Evolutionary conservation across 2,888 invertebrate genomes (phyloP).

Genomic region (Agriopis marginaria): DNA sequence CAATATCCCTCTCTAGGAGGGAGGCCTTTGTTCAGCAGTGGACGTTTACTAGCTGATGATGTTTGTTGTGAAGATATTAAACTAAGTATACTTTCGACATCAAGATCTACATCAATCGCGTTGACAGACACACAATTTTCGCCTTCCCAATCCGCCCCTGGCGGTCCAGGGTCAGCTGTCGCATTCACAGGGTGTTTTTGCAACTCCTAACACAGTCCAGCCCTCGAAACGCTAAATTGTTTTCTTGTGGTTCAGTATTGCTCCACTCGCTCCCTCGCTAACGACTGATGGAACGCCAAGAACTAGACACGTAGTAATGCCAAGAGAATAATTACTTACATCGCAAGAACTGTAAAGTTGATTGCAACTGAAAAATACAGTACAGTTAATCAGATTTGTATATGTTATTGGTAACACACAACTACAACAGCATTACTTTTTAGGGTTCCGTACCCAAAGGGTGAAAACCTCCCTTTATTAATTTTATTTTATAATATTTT

Average conservation of each 20-base stretch:
- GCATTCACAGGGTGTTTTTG: constrained; percentile 80
- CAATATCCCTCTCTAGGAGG: too few species aligned
- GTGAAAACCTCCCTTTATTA: too few species aligned
- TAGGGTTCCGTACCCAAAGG: too few species aligned
- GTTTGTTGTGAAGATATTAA: not conserved
- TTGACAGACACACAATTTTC: constrained; percentile 23
- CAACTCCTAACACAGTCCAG: constrained; percentile 56
- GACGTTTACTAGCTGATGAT: too few species aligned
- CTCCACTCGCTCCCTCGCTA: constrained; percentile 51
- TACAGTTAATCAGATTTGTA: too few species aligned
- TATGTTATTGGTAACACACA: too few species aligned
- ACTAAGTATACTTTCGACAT: not conserved
- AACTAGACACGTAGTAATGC: constrained; percentile 38
- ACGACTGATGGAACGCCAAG: constrained; percentile 32
- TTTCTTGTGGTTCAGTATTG: constrained; percentile 67
- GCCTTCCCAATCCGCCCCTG: constrained; percentile 58
- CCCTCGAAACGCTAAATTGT: constrained; percentile 73
- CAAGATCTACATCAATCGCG: constrained; percentile 16
- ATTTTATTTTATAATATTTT: too few species aligned
- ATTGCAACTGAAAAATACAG: not conserved
- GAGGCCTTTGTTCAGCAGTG: too few species aligned
- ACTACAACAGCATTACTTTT: too few species aligned
- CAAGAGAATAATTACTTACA: constrained; percentile 35
- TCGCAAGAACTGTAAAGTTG: constrained; percentile 28
- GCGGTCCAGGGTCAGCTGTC: constrained; percentile 73